Evolutionary conservation across 2,113 vertebrate genomes (phyloP).

Genomic region (Python bivittatus): DNA sequence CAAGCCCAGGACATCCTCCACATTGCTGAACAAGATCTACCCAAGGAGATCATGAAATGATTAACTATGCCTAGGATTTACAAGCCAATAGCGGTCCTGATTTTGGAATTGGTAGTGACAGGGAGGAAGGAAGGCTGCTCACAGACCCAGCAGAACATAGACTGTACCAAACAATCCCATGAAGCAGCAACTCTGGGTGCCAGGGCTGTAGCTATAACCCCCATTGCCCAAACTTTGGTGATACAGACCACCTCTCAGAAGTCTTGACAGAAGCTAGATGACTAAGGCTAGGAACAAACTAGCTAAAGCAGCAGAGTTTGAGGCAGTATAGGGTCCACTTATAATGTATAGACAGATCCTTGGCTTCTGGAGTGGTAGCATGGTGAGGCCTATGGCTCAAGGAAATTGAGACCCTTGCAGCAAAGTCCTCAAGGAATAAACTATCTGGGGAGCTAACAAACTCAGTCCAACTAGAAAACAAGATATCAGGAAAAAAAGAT

Average conservation of each 20-base stretch:
- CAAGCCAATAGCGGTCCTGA: not conserved
- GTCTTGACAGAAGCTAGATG: not conserved
- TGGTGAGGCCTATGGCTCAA: not conserved
- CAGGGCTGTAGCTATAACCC: not conserved
- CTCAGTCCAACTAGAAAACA: not conserved
- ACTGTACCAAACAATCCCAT: not conserved
- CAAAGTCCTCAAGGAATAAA: not conserved
- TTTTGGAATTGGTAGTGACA: not conserved
- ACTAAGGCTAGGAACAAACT: not conserved
- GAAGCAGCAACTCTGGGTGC: not conserved
- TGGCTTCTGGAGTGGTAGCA: not conserved
- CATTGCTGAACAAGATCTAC: not conserved
- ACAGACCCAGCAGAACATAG: not conserved
- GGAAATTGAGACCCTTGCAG: not conserved
- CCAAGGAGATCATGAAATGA: not conserved
- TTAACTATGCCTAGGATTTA: not conserved
- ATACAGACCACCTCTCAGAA: not conserved
- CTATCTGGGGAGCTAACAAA: not conserved
- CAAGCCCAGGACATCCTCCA: not conserved
- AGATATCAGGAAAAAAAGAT: not conserved
- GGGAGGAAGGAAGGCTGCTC: not conserved
- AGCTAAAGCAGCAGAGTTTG: not conserved
- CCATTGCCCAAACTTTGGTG: not conserved
- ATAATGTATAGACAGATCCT: not conserved
- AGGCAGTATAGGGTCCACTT: not conserved